phyloP scores from a whole-genome alignment of 2,113 vertebrate species.

The Chloropsis cyanopogon region DNA sequence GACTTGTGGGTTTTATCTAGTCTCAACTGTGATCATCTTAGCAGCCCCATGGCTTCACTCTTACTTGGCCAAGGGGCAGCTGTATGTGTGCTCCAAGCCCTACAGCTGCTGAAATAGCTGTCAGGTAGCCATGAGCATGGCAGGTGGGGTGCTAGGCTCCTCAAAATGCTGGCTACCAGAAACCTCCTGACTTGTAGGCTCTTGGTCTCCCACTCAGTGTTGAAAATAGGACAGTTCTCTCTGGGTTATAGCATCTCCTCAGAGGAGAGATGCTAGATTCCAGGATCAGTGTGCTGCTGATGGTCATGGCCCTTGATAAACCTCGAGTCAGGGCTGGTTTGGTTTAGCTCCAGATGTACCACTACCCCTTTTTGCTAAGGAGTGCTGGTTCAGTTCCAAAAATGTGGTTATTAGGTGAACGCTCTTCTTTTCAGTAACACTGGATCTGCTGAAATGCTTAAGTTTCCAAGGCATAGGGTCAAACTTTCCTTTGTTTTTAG shows the following conservation, averaged over 20 bases:
- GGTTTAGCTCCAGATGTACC: neutral
- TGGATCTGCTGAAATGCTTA: neutral
- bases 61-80: neutral
- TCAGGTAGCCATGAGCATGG: too few relatives aligned
- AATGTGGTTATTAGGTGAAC: neutral
- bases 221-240: neutral
- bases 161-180: neutral
- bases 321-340: neutral
- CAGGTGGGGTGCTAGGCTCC: neutral
- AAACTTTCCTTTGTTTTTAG: neutral
- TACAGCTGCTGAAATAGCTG: neutral
- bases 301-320: too few relatives aligned
- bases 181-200: neutral
- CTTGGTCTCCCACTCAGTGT: neutral
- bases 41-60: neutral
- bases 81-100: neutral
- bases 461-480: neutral
- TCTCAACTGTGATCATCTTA: neutral
- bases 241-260: neutral
- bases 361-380: neutral
- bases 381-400: neutral
- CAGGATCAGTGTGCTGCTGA: neutral
- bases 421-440: neutral
- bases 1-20: neutral
- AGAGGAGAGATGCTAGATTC: neutral